Evolutionary conservation across 2,797 vertebrate genomes (phyloP).

Genomic region (Melanotaenia boesemani): DNA sequence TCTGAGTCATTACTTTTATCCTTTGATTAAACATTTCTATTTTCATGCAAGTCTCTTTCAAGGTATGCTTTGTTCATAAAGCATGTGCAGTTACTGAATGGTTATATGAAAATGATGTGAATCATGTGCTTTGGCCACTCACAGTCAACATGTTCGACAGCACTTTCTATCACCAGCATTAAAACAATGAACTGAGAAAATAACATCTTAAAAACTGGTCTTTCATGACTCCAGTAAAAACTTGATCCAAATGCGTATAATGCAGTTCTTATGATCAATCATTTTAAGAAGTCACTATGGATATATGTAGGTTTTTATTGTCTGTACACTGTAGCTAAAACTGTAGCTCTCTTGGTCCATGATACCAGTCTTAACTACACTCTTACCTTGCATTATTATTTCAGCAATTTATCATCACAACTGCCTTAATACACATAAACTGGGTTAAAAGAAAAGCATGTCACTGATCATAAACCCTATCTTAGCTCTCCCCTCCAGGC

Average conservation of each 20-base stretch:
- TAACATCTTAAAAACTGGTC: no score
- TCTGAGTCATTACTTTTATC: no score
- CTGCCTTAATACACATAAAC: slow-evolving; percentile 13
- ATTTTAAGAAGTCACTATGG: not conserved
- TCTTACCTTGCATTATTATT: slow-evolving; percentile 38
- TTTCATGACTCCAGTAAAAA: not conserved
- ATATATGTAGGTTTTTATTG: not conserved
- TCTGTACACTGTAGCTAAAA: not conserved
- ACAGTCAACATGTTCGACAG: not conserved
- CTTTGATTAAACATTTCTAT: no score
- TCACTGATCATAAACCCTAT: slow-evolving; percentile 46
- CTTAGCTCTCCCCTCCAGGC: not conserved
- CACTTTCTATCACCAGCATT: not conserved
- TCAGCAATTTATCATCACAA: slow-evolving; percentile 24
- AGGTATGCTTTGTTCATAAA: not conserved
- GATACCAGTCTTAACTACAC: slow-evolving; percentile 2
- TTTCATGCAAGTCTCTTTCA: no score
- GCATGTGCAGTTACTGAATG: not conserved
- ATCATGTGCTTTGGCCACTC: not conserved
- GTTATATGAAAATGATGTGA: not conserved
- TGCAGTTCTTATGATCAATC: not conserved
- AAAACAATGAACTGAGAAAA: not conserved
- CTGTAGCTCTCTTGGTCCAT: slow-evolving; percentile 2
- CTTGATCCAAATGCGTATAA: not conserved
- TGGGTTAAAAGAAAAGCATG: slow-evolving; percentile 30